A percentile compares a stretch with the other conserved stretches of the same genome.
Evolutionary conservation across 92 coral and sea anemone species (phyloP).

Genomic region (Pocillopora grandis): DNA sequence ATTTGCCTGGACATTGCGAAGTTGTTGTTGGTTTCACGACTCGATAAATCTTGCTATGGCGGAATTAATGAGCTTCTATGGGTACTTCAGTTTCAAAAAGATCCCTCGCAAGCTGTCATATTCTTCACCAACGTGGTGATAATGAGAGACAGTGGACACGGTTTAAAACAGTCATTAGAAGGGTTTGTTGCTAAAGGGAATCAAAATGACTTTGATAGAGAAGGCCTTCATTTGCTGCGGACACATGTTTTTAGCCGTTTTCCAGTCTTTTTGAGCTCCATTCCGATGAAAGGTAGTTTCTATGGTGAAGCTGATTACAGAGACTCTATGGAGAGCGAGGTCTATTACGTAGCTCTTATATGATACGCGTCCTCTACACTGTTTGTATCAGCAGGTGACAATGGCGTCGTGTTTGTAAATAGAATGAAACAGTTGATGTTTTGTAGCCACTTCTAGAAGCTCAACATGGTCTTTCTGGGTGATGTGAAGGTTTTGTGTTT

Average conservation of each 20-base stretch:
- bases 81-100: conserved; percentile 28
- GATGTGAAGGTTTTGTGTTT: conserved; percentile 18
- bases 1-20: conserved; percentile 29
- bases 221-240: conserved; percentile 39
- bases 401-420: too few relatives aligned
- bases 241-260: conserved; percentile 44
- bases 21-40: conserved; percentile 30
- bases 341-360: too few relatives aligned
- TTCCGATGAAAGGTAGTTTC: conserved; percentile 45
- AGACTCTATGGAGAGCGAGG: background rate
- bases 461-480: conserved; percentile 16
- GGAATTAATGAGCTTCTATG: conserved; percentile 26
- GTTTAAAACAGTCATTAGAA: conserved; percentile 36
- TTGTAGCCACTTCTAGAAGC: conserved; percentile 12
- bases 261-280: conserved; percentile 32
- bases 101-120: conserved; percentile 7
- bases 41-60: conserved; percentile 33
- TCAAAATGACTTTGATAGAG: conserved; percentile 14
- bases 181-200: conserved; percentile 31
- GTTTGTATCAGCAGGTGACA: too few relatives aligned
- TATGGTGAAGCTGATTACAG: conserved; percentile 43
- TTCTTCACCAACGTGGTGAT: conserved; percentile 21
- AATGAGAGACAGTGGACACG: conserved; percentile 30
- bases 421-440: conserved; percentile 2
- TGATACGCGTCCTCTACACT: too few relatives aligned